A percentile compares a stretch with the other conserved stretches of the same genome.
These are phyloP conservation scores for Paguma larvata DNA, from an alignment of 2,797 vertebrate species.

Conservation along the genomic window DNA sequence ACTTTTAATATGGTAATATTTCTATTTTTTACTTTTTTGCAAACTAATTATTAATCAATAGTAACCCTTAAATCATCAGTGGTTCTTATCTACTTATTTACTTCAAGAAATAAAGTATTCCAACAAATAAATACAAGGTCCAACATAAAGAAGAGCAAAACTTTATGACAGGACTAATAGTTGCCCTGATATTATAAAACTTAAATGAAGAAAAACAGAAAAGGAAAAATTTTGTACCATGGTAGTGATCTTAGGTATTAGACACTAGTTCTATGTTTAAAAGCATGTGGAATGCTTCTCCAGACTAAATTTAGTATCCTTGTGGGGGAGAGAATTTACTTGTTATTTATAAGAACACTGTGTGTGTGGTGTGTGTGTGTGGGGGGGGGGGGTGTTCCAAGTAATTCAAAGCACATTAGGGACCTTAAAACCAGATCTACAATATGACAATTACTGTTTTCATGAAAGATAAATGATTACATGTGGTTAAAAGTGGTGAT, in stretches of 20 bases:
- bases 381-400: not conserved
- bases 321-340: constrained; percentile 65
- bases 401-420: constrained; percentile 67
- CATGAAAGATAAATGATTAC: constrained; percentile 59
- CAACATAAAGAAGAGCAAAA: constrained; percentile 28
- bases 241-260: constrained; percentile 49
- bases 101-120: constrained; percentile 7
- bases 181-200: not conserved
- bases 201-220: constrained; percentile 24
- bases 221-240: not conserved
- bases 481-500: constrained; percentile 26
- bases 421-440: constrained; percentile 32
- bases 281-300: constrained; percentile 61
- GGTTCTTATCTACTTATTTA: not conserved
- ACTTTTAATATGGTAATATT: not conserved
- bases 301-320: constrained; percentile 70
- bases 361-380: not conserved
- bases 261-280: constrained; percentile 54
- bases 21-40: not conserved
- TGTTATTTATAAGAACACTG: constrained; percentile 67
- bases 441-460: constrained; percentile 53
- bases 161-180: not conserved
- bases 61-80: constrained; percentile 29
- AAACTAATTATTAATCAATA: not conserved
- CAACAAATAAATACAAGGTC: not conserved